These are phyloP conservation scores for Diaprepes abbreviatus DNA, from an alignment of 2,888 invertebrate genomes.

Conservation along the genomic window DNA sequence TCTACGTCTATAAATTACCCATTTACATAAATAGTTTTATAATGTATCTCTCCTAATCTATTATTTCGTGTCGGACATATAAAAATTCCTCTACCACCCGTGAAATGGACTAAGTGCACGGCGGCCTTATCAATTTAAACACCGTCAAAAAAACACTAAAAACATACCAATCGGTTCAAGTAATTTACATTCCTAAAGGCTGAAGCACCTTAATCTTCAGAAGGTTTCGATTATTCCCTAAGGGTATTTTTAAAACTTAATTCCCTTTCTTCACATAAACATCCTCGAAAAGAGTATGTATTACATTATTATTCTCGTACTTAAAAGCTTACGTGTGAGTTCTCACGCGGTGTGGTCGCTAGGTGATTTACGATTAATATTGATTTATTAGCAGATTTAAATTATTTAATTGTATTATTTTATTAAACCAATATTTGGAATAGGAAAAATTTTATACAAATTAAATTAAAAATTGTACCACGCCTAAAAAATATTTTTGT, in stretches of 20 bases:
- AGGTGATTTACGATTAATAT: neutral
- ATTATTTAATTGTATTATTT: too few relatives aligned
- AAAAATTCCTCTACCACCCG: neutral
- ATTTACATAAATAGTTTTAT: too few relatives aligned
- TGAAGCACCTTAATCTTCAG: slow-evolving; percentile 4
- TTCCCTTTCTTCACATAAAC: neutral
- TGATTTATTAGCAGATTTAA: neutral
- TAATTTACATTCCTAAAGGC: slow-evolving; percentile 12
- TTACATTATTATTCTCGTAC: neutral
- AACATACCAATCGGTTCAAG: neutral
- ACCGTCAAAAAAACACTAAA: neutral
- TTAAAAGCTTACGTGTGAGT: neutral
- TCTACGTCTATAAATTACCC: too few relatives aligned
- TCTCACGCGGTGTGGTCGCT: too few relatives aligned
- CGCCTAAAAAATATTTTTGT: too few relatives aligned
- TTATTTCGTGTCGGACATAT: neutral
- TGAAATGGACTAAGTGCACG: neutral
- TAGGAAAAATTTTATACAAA: too few relatives aligned
- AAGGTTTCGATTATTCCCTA: neutral
- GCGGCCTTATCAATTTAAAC: slow-evolving; percentile 1
- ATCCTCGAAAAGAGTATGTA: too few relatives aligned
- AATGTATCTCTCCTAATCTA: neutral
- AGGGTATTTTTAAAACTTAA: neutral
- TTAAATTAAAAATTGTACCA: too few relatives aligned
- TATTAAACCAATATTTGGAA: too few relatives aligned